Conservation (phyloP, 2,113 vertebrate genomes). For the Galemys pyrenaicus region DNA sequence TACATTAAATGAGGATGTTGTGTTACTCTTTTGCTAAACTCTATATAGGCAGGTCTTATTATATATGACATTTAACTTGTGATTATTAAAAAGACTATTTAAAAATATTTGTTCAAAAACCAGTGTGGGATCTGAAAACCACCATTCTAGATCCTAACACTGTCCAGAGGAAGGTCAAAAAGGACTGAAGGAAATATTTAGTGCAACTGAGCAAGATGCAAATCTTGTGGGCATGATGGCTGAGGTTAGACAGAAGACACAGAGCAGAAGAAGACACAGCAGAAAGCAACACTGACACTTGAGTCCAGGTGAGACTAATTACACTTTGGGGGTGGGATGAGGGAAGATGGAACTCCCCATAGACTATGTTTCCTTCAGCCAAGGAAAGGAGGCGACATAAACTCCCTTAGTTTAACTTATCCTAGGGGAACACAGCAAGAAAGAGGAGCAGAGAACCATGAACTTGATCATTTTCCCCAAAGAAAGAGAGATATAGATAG, state of each 20-base stretch:
- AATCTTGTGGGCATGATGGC: neutral
- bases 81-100: neutral
- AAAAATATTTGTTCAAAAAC: neutral
- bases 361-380: neutral
- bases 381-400: neutral
- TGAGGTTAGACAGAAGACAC: neutral
- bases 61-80: neutral
- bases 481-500: neutral
- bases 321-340: rapidly evolving
- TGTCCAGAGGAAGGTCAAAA: neutral
- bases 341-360: neutral
- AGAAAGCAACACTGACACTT: neutral
- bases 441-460: neutral
- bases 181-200: neutral
- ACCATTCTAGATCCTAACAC: neutral
- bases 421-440: neutral
- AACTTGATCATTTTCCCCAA: neutral
- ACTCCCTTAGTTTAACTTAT: neutral
- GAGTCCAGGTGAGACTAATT: neutral
- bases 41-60: neutral
- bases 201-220: neutral
- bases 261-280: neutral
- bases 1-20: neutral
- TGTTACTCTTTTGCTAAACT: slow-evolving; percentile 9
- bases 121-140: neutral